Evolutionary conservation across 2,113 vertebrate genomes (phyloP), one percentile per base, ranked within the genome.

Genomic region (Malurus alboscapulatus): DNA sequence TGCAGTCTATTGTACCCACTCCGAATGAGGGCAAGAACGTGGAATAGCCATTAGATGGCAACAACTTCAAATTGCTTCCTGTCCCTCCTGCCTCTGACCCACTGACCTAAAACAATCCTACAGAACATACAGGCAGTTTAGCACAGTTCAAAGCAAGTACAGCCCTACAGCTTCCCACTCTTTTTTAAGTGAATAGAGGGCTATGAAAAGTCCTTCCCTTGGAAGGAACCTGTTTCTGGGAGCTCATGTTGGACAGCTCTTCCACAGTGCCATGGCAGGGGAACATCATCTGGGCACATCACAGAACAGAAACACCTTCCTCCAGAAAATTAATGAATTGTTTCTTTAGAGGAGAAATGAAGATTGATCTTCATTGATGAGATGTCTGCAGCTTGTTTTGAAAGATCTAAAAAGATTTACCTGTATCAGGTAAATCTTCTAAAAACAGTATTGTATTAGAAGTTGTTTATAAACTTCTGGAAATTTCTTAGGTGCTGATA

Each of bases 91-190:
- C 45, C 83, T 88, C 92, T 86, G 76, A 88, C 91, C 91, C 88
- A 94, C 53, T 90, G 91, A 90, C 91, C 95, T 82, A 91, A 81
- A 95, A 88, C 51, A 71, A 65, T 20, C 48, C 53, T 38, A 58
- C 57, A 9, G 21, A 82, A 59, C 74, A 87, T 7, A 30, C 24
- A 58, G 16, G 18, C 44, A 30, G 48, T 86, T 66, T 42, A 71
- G 32, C 83, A 36, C 45, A 54, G 40, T 65, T 86, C 72, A 92
- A 71, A 81, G 57, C 34, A 44, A 62, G 75, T 10, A 69, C 44
- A 93, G 65, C 50, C n/a, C 38, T 44, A 38, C 38, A 7, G 51
- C 53, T 38, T 67, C 68, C 59, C 42, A 30, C 2, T 1, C 42
- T 14, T 88, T 50, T 66, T 32, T 3, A 66, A 62, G 55, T 0